A percentile compares a stretch with the other conserved stretches of the same genome.
These are phyloP conservation scores for Megathymus violae DNA, from an alignment of 1,140 invertebrate species.

Conservation along the genomic window DNA sequence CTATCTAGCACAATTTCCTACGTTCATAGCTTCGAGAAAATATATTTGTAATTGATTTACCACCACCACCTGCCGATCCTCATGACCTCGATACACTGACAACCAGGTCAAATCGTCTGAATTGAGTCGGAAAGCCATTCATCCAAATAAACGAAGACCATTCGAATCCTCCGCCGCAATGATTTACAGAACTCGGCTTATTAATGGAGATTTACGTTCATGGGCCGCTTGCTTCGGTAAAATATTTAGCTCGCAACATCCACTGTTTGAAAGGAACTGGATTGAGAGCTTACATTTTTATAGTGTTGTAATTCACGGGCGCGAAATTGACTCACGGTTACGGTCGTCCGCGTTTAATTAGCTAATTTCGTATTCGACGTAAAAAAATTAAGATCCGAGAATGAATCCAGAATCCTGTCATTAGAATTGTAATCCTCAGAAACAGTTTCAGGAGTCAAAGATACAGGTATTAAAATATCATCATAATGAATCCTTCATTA, in stretches of 20 bases:
- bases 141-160: conserved; percentile 32
- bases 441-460: too few species aligned
- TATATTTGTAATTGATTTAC: neutral
- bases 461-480: too few species aligned
- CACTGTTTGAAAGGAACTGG: neutral
- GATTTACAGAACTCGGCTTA: conserved; percentile 27
- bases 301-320: neutral
- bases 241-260: neutral
- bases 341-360: too few species aligned
- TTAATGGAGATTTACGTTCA: conserved; percentile 28
- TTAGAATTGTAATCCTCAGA: too few species aligned
- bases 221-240: conserved; percentile 1
- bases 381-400: too few species aligned
- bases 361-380: too few species aligned
- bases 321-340: too few species aligned
- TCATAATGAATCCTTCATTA: neutral
- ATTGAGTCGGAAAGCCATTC: conserved; percentile 25
- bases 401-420: too few species aligned
- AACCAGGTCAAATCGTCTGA: conserved; percentile 20
- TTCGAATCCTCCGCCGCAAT: conserved; percentile 22
- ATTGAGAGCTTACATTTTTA: neutral
- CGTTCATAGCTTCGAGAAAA: neutral
- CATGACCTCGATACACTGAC: conserved; percentile 18
- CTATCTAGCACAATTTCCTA: too few species aligned
- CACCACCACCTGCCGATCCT: conserved; percentile 12